Conservation (phyloP, 2,888 invertebrate species). For the Acrocyrtus sp. region DNA sequence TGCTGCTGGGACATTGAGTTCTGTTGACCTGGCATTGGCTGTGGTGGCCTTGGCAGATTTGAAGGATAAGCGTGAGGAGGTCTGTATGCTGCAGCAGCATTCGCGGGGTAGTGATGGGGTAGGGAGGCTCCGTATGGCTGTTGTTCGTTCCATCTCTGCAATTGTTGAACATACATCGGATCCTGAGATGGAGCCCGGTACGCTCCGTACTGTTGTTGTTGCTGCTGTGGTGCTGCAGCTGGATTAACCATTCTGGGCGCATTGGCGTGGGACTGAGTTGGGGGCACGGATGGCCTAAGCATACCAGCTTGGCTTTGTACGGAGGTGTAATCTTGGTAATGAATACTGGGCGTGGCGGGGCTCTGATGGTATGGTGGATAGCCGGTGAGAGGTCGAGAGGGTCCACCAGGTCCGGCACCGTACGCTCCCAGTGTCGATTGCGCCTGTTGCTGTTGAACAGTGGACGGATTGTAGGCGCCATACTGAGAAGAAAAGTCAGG, state of each 20-base stretch:
- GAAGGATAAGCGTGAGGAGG: slow-evolving; percentile 62
- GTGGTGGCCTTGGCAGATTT: slow-evolving; percentile 60
- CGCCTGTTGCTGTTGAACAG: slow-evolving; percentile 41
- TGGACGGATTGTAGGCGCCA: slow-evolving; percentile 58
- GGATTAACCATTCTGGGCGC: slow-evolving; percentile 58
- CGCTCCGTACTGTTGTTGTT: slow-evolving; percentile 53
- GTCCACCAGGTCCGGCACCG: slow-evolving; percentile 52
- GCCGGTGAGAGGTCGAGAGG: slow-evolving; percentile 61
- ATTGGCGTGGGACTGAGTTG: slow-evolving; percentile 56
- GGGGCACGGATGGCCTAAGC: slow-evolving; percentile 56
- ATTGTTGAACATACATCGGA: slow-evolving; percentile 61
- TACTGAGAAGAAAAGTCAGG: slow-evolving; percentile 61
- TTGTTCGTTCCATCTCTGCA: slow-evolving; percentile 62
- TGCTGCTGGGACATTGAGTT: slow-evolving; percentile 70
- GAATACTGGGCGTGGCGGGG: slow-evolving; percentile 58
- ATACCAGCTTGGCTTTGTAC: slow-evolving; percentile 60
- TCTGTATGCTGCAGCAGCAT: slow-evolving; percentile 59
- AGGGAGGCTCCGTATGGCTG: slow-evolving; percentile 66
- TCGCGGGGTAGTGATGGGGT: slow-evolving; percentile 63
- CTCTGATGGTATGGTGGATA: slow-evolving; percentile 62
- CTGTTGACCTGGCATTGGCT: slow-evolving; percentile 57
- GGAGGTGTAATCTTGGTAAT: slow-evolving; percentile 62
- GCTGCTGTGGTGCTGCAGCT: slow-evolving; percentile 53
- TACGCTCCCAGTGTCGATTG: slow-evolving; percentile 57
- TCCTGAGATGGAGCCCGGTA: slow-evolving; percentile 59